A percentile compares a stretch with the other conserved stretches of the same genome.
These are phyloP conservation scores for Pseudonaja textilis DNA, from an alignment of 2,113 vertebrate species.

Conservation along the genomic window DNA sequence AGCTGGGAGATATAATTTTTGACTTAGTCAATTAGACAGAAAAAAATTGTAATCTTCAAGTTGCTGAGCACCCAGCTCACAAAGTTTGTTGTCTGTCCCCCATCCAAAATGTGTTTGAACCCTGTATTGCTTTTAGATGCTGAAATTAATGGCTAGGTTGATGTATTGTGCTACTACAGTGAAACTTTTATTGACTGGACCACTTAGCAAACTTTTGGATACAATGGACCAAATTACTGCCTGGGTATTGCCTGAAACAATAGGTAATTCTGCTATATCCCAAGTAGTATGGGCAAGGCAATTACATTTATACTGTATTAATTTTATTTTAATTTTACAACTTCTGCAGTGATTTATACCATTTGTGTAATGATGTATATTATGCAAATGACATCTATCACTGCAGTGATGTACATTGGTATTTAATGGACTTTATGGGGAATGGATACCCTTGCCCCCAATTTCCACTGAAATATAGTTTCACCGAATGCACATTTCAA, in stretches of 20 bases:
- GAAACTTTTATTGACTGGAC: neutral
- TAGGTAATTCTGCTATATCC: neutral
- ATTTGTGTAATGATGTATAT: neutral
- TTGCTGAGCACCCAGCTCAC: neutral
- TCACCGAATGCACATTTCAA: neutral
- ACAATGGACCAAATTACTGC: neutral
- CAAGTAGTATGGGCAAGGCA: neutral
- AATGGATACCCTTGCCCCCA: neutral
- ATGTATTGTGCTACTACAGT: neutral
- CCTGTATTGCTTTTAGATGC: neutral
- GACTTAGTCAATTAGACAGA: neutral
- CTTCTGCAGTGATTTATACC: neutral
- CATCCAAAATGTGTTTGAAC: neutral
- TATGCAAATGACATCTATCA: neutral
- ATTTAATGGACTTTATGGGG: neutral
- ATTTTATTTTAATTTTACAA: neutral
- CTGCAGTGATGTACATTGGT: neutral
- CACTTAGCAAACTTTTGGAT: neutral
- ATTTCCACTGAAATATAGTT: neutral
- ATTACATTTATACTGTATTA: neutral
- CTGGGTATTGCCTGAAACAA: neutral
- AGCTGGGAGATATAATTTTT: neutral
- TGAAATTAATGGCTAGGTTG: neutral
- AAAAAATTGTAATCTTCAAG: neutral
- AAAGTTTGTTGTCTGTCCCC: neutral